Evolutionary conservation across 2,797 vertebrate species (phyloP), one percentile per base, ranked within the genome.

Genomic region (Chelonia mydas): DNA sequence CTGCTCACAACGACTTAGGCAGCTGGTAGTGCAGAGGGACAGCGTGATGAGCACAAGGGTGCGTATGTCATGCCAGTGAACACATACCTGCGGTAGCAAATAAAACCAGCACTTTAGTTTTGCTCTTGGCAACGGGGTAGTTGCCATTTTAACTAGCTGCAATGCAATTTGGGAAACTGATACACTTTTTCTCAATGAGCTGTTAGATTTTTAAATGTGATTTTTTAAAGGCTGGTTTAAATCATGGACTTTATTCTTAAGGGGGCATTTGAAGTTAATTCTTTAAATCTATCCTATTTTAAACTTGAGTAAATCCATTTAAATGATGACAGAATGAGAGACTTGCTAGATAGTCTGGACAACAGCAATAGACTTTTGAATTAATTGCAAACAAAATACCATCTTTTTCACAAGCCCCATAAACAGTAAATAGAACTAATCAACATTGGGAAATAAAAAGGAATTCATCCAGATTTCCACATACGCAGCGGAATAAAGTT

Each of bases 391-490:
- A 23, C 68, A 72, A 72, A 23, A 21, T 41, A 68, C 7, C 8
- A 10, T 37, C 21, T 37, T 37, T 11, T 72, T 25, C 68, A 41
- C 21, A 72, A 72, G 68, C 68, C 68, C 68, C 21, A 11, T 11
- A 11, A 72, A 21, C n/a, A 72, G 68, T 72, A 37, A 3, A 28
- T 65, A 93, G 86, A 84, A 74, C 88, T 25, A 86, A 96, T 5
- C 87, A 74, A 28, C 37, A 15, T 3, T 21, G 31, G 59, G 61
- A 90, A 74, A 80, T 95, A 87, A 94, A 86, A 68, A 61, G 10
- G n/a, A 47, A 84, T 41, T 25, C 83, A 86, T 74, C 94, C 90
- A 65, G 65, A 86, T 94, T 96, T 96, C 95, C 68, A 49, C 5
- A 79, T 81, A 33, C 89, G 86, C 77, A 80, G 21, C 92, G 78